A percentile compares a stretch with the other conserved stretches of the same genome.
Conservation (phyloP, 2,113 vertebrate species). For the Peromyscus leucopus region DNA sequence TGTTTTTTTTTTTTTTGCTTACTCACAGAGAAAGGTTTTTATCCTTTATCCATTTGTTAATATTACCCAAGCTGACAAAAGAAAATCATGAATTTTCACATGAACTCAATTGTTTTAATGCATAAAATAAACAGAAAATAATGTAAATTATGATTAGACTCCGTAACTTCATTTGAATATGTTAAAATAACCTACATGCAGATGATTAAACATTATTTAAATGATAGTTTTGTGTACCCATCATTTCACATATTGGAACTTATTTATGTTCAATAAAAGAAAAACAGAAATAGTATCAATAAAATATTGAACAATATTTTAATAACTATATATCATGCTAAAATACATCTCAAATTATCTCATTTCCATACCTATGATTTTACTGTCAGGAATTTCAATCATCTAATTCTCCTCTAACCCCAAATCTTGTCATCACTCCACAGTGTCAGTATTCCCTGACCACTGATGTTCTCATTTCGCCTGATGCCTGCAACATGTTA, state of each 20-base stretch:
- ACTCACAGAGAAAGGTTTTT: not conserved
- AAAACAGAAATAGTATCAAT: too few relatives aligned
- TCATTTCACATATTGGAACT: not conserved
- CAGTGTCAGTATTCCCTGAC: fast-evolving
- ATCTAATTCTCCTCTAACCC: not conserved
- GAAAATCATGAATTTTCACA: not conserved
- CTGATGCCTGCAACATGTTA: not conserved
- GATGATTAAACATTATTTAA: not conserved
- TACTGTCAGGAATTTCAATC: not conserved
- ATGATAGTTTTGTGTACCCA: not conserved
- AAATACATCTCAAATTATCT: not conserved
- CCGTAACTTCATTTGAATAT: not conserved
- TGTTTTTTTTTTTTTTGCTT: not conserved
- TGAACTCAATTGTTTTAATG: not conserved
- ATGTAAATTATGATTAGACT: not conserved
- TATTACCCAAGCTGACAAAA: not conserved
- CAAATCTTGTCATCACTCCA: not conserved
- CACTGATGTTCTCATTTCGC: not conserved
- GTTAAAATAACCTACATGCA: not conserved
- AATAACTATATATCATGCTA: not conserved
- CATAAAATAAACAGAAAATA: not conserved
- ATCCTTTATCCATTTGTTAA: constrained; percentile 15
- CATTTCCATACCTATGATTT: not conserved
- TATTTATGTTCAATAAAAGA: not conserved
- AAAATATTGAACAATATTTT: not conserved